A percentile compares a stretch with the other conserved stretches of the same genome.
Evolutionary conservation across 2,888 invertebrate genomes (phyloP).

Genomic region (Yponomeuta sedellus): DNA sequence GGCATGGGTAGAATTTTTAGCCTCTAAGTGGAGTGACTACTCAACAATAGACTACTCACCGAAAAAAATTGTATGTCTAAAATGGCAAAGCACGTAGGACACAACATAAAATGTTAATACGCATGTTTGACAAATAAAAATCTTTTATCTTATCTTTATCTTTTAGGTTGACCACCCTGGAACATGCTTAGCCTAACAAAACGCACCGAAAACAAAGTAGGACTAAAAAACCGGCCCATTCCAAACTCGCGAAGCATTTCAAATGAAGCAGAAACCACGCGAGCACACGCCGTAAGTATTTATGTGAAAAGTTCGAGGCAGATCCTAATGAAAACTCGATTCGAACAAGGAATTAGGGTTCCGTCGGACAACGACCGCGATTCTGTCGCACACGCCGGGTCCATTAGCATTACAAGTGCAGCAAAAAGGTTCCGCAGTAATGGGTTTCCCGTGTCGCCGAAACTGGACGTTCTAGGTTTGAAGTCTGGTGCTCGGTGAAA

Average conservation of each 20-base stretch:
- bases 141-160: too few species aligned
- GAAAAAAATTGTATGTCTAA: too few species aligned
- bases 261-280: slow-evolving; percentile 3
- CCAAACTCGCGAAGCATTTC: background rate
- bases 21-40: too few species aligned
- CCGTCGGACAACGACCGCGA: slow-evolving; percentile 17
- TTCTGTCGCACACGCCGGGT: slow-evolving; percentile 25
- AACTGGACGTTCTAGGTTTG: slow-evolving; percentile 10
- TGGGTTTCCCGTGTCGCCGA: slow-evolving; percentile 44
- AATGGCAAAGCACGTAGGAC: too few species aligned
- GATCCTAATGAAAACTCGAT: slow-evolving; percentile 5
- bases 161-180: too few species aligned
- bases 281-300: background rate
- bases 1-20: too few species aligned
- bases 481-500: background rate
- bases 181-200: too few species aligned
- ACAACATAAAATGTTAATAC: too few species aligned
- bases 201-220: background rate
- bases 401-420: slow-evolving; percentile 43
- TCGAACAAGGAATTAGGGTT: slow-evolving; percentile 9
- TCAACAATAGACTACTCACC: too few species aligned
- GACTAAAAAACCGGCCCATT: background rate
- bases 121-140: too few species aligned
- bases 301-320: slow-evolving; percentile 4
- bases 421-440: slow-evolving; percentile 42